These are phyloP conservation scores for Ischnura elegans DNA, from an alignment of 2,888 invertebrate genomes.

Conservation along the genomic window DNA sequence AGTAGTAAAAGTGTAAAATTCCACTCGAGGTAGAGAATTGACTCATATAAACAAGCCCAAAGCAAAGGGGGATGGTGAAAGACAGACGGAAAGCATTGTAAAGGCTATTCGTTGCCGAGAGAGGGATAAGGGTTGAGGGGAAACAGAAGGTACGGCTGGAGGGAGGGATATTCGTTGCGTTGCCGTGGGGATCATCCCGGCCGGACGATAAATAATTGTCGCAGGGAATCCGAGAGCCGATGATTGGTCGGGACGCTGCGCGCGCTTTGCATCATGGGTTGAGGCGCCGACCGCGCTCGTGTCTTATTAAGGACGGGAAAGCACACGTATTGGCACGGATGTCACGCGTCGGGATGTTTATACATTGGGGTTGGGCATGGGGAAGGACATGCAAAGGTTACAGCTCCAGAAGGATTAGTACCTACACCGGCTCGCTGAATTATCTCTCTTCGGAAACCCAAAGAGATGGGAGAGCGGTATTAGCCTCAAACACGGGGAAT, in stretches of 20 bases:
- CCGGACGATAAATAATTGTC: slow-evolving; percentile 8
- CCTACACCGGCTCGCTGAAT: neutral
- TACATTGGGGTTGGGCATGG: neutral
- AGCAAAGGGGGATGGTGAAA: too few relatives aligned
- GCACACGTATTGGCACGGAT: slow-evolving; percentile 14
- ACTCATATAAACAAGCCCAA: too few relatives aligned
- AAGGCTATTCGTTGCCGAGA: too few relatives aligned
- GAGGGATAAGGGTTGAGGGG: neutral
- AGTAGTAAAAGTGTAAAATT: too few relatives aligned
- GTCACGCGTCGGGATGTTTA: neutral
- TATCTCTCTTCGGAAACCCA: neutral
- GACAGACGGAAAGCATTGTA: too few relatives aligned
- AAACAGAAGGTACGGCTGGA: neutral
- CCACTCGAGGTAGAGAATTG: too few relatives aligned
- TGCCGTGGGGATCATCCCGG: neutral
- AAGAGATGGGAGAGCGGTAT: neutral
- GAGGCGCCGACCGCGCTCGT: neutral
- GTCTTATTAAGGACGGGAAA: slow-evolving; percentile 17
- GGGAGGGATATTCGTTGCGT: neutral
- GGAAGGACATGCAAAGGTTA: neutral
- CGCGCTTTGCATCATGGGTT: neutral
- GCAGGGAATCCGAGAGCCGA: neutral
- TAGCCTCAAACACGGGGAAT: neutral
- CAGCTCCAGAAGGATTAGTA: slow-evolving; percentile 4
- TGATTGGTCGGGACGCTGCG: neutral